phyloP scores from a whole-genome alignment of 2,797 vertebrate species.

The Pristis pectinata region DNA sequence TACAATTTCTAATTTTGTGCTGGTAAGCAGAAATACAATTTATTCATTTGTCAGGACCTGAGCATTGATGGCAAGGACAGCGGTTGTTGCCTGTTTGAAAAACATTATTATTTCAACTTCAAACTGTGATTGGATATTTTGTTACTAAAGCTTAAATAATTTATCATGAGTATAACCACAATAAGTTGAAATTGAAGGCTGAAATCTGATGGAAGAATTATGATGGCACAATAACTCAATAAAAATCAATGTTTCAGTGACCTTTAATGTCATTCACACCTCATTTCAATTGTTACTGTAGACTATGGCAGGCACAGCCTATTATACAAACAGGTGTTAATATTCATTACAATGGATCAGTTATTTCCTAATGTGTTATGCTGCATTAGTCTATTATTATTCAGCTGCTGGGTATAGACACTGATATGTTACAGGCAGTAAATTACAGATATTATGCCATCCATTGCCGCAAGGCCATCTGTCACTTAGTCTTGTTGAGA shows the following conservation, averaged over 20 bases:
- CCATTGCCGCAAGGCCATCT: too few species aligned
- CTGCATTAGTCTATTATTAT: neutral
- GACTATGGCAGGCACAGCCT: neutral
- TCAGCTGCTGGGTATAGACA: neutral
- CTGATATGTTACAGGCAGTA: neutral
- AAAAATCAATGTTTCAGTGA: neutral
- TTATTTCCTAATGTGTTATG: neutral
- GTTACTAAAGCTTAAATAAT: neutral
- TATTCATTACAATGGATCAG: neutral
- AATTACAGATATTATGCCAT: too few species aligned
- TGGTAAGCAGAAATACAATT: too few species aligned
- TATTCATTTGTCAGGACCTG: too few species aligned
- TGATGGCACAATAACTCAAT: neutral
- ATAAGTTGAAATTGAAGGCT: neutral
- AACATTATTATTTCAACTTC: neutral
- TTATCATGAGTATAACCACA: neutral
- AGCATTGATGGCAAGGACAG: too few species aligned
- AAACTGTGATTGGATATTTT: neutral
- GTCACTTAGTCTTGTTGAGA: too few species aligned
- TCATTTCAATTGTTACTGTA: neutral
- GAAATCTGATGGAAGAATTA: neutral
- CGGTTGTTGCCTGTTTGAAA: too few species aligned
- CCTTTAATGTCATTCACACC: neutral
- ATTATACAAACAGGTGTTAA: neutral
- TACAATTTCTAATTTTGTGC: too few species aligned